These are phyloP conservation scores for Malacoctenus gilli DNA, from an alignment of 2,797 vertebrate species.

Conservation along the genomic window DNA sequence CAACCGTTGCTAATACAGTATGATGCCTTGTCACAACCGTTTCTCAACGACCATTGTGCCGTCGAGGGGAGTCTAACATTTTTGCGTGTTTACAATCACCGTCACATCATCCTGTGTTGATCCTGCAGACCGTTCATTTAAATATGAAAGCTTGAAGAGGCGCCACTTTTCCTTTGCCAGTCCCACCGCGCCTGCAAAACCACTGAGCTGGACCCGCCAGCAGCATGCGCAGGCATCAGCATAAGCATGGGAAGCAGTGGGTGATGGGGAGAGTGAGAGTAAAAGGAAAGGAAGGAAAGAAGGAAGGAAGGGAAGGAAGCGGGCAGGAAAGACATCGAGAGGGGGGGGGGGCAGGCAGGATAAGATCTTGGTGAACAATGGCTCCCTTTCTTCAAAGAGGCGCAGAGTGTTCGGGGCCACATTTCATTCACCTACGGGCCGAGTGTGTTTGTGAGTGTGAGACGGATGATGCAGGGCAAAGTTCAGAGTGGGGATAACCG, in stretches of 20 bases:
- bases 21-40: slow-evolving; percentile 36
- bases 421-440: slow-evolving; percentile 57
- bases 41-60: slow-evolving; percentile 16
- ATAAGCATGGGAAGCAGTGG: slow-evolving; percentile 25
- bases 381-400: slow-evolving; percentile 56
- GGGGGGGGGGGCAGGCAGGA: background rate
- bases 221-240: slow-evolving; percentile 10
- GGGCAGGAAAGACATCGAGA: slow-evolving; percentile 5
- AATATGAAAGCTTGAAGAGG: slow-evolving; percentile 4
- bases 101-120: slow-evolving; percentile 5
- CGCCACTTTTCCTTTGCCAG: no score
- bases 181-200: background rate
- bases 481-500: slow-evolving; percentile 31
- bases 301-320: background rate
- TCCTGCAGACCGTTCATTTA: background rate
- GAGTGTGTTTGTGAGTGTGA: slow-evolving; percentile 14
- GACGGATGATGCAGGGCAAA: slow-evolving; percentile 37
- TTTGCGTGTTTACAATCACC: slow-evolving; percentile 20
- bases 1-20: slow-evolving; percentile 16
- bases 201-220: background rate
- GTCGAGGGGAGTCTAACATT: slow-evolving; percentile 3
- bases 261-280: slow-evolving; percentile 19
- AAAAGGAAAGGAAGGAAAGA: slow-evolving; percentile 8
- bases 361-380: slow-evolving; percentile 48
- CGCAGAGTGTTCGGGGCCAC: slow-evolving; percentile 57